A percentile compares a stretch with the other conserved stretches of the same genome.
Evolutionary conservation across 1,140 invertebrate genomes (phyloP).

Genomic region (Apocrypta bakeri): DNA sequence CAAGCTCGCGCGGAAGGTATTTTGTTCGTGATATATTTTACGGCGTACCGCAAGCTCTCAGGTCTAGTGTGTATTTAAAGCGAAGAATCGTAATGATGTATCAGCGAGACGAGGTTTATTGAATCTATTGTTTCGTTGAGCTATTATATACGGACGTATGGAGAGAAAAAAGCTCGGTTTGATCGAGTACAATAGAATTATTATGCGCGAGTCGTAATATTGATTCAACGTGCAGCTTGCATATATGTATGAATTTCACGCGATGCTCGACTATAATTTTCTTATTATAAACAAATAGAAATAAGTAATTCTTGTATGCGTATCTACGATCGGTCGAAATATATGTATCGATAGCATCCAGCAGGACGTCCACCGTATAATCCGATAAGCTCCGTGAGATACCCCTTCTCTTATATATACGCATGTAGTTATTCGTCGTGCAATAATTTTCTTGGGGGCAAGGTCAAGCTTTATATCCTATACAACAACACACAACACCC

Average conservation of each 20-base stretch:
- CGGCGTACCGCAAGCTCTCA: background rate
- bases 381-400: background rate
- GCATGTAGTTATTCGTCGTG: background rate
- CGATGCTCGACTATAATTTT: background rate
- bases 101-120: background rate
- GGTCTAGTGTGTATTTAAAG: background rate
- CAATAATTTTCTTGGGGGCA: background rate
- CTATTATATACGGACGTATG: no score
- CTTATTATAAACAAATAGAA: background rate
- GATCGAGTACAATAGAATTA: background rate
- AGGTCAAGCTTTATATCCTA: background rate
- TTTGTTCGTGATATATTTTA: background rate
- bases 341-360: background rate
- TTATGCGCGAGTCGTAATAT: background rate
- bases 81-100: background rate
- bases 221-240: no score
- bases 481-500: background rate
- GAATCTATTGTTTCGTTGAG: background rate
- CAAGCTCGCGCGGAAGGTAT: conserved; percentile 10
- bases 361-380: background rate
- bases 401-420: background rate
- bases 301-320: no score
- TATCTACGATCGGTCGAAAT: background rate
- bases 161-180: background rate
- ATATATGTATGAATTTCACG: no score